Evolutionary conservation across 1,140 invertebrate species (phyloP).

Genomic region (Bombus huntii): DNA sequence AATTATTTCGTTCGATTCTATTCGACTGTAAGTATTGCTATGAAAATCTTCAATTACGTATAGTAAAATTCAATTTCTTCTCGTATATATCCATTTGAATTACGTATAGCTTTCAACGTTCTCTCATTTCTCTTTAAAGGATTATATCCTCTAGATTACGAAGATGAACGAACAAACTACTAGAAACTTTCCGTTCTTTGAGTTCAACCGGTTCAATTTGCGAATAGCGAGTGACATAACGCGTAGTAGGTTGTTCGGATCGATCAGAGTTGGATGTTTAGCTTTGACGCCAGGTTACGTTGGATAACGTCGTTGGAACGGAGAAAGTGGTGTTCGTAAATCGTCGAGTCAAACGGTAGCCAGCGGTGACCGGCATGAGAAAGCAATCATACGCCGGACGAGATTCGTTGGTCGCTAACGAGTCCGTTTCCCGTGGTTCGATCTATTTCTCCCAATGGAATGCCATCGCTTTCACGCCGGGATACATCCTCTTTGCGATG

Average conservation of each 20-base stretch:
- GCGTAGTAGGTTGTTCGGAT: background rate
- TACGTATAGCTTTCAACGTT: too few relatives aligned
- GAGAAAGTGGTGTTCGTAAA: constrained; percentile 62
- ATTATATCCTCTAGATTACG: too few relatives aligned
- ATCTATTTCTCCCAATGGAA: constrained; percentile 35
- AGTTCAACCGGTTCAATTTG: background rate
- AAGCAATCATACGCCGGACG: constrained; percentile 47
- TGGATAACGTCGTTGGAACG: constrained; percentile 34
- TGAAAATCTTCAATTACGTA: too few relatives aligned
- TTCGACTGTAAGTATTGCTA: too few relatives aligned
- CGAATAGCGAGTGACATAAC: background rate
- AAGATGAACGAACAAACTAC: background rate
- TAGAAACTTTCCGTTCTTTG: background rate
- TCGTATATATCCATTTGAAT: too few relatives aligned
- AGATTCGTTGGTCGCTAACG: constrained; percentile 19
- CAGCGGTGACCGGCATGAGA: constrained; percentile 30
- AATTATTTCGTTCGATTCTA: too few relatives aligned
- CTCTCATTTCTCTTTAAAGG: too few relatives aligned
- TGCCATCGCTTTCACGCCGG: constrained; percentile 15
- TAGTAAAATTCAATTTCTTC: too few relatives aligned
- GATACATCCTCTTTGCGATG: constrained; percentile 40
- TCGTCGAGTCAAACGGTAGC: constrained; percentile 46
- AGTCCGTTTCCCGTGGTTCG: constrained; percentile 53
- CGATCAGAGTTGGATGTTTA: background rate
- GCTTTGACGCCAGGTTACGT: background rate